Evolutionary conservation across 2,888 invertebrate species (phyloP).

Genomic region (Ypsolopha scabrella): DNA sequence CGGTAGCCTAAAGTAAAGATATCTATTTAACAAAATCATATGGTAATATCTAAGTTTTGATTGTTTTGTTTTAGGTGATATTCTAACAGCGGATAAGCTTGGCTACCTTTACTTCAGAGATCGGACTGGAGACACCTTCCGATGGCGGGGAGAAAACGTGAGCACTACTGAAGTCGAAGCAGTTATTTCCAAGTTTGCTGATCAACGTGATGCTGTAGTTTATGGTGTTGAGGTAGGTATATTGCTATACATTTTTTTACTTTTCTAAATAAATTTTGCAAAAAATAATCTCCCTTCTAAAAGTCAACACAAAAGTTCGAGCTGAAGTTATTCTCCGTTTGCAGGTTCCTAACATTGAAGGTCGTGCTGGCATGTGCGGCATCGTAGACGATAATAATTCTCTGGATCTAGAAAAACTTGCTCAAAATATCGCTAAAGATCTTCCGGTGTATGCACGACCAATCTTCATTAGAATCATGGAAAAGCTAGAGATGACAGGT

Average conservation of each 20-base stretch:
- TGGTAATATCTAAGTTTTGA: not conserved
- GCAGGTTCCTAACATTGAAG: constrained; percentile 81
- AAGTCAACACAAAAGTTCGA: not conserved
- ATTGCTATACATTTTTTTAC: not conserved
- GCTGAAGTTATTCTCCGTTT: constrained; percentile 2
- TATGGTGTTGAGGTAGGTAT: constrained; percentile 89
- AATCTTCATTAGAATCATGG: constrained; percentile 87
- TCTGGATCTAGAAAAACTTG: constrained; percentile 74
- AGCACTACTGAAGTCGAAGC: constrained; percentile 98
- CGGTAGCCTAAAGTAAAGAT: not conserved
- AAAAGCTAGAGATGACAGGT: constrained; percentile 93
- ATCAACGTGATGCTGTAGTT: constrained; percentile 91
- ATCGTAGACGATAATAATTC: constrained; percentile 82
- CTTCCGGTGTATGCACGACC: constrained; percentile 94
- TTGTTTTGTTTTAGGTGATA: constrained; percentile 74
- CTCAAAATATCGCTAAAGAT: constrained; percentile 74
- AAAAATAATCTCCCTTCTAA: too few species aligned
- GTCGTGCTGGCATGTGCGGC: constrained; percentile 96
- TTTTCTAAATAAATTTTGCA: too few species aligned
- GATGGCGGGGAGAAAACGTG: constrained; percentile 99
- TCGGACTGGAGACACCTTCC: constrained; percentile 96
- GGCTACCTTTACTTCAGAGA: constrained; percentile 97
- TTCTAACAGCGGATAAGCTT: constrained; percentile 90
- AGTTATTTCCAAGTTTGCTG: constrained; percentile 85
- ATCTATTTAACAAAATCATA: not conserved